A percentile compares a stretch with the other conserved stretches of the same genome.
These are phyloP conservation scores for Onychomys leucogaster DNA, from an alignment of 2,797 vertebrate species.

Conservation along the genomic window DNA sequence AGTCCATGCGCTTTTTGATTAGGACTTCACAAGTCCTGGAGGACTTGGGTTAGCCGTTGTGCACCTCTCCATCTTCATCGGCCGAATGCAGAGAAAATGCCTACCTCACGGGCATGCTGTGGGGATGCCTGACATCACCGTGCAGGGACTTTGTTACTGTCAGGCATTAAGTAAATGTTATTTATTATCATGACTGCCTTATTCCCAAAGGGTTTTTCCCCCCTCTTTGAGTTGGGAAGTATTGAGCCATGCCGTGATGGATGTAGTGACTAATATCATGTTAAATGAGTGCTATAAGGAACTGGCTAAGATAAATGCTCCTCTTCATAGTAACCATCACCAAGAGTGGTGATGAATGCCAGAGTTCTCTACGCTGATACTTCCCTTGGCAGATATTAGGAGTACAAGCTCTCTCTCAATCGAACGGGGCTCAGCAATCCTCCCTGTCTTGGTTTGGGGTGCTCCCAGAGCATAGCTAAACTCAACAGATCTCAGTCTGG, in stretches of 20 bases:
- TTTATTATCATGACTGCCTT: conserved; percentile 57
- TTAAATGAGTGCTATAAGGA: conserved; percentile 28
- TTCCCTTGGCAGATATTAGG: neutral
- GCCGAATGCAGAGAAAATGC: neutral
- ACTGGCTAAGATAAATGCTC: conserved; percentile 9
- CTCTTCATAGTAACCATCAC: neutral
- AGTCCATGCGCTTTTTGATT: neutral
- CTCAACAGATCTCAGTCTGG: neutral
- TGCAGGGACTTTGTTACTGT: neutral
- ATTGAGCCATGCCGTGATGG: conserved; percentile 24
- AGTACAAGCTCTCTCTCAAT: neutral
- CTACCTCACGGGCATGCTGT: neutral
- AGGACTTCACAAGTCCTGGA: neutral
- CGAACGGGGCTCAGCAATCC: neutral
- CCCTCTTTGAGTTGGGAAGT: conserved; percentile 47
- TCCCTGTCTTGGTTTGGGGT: neutral
- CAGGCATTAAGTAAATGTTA: conserved; percentile 13
- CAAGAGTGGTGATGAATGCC: neutral
- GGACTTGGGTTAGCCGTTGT: neutral
- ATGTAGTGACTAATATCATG: neutral
- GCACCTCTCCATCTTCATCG: neutral
- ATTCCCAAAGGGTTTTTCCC: neutral
- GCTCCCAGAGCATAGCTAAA: neutral
- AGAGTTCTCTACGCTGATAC: neutral
- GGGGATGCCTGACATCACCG: neutral